Percentiles rank a stretch among this genome's conserved stretches.
phyloP scores from a whole-genome alignment of 2,888 invertebrate genomes.

The Anoplius nigerrimus region DNA sequence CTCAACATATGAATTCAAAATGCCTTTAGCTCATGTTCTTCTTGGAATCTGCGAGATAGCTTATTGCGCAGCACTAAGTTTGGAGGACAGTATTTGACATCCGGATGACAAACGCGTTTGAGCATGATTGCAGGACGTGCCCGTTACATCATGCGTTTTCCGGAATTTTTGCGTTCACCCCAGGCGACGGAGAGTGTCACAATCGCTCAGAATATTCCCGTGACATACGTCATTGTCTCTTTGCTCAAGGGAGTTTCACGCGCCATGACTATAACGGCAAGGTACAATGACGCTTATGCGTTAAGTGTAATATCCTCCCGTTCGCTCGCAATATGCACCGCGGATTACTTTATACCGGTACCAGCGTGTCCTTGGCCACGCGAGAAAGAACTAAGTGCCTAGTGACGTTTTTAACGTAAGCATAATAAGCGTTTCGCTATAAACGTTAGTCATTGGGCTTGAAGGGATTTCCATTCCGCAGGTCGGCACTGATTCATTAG shows the following conservation, averaged over 20 bases:
- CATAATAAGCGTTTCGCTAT: conserved; percentile 48
- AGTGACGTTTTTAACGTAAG: conserved; percentile 32
- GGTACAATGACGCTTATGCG: no score
- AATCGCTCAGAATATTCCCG: conserved; percentile 21
- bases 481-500: conserved; percentile 33
- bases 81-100: no score
- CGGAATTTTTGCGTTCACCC: conserved; percentile 22
- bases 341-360: conserved; percentile 36
- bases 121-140: no score
- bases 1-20: no score
- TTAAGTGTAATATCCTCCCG: conserved; percentile 10
- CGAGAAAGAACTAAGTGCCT: conserved; percentile 17
- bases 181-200: conserved; percentile 22
- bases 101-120: background rate
- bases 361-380: conserved; percentile 31
- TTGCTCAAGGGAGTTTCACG: background rate
- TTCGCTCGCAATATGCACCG: conserved; percentile 11
- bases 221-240: background rate
- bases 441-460: conserved; percentile 54
- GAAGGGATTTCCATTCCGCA: conserved; percentile 54
- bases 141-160: conserved; percentile 5
- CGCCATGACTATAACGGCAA: background rate
- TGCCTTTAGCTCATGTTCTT: no score
- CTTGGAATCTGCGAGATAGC: no score
- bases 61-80: no score